Evolutionary conservation across 2,113 vertebrate species (phyloP), one percentile per base, ranked within the genome.

Genomic region (Trogon surrucura): DNA sequence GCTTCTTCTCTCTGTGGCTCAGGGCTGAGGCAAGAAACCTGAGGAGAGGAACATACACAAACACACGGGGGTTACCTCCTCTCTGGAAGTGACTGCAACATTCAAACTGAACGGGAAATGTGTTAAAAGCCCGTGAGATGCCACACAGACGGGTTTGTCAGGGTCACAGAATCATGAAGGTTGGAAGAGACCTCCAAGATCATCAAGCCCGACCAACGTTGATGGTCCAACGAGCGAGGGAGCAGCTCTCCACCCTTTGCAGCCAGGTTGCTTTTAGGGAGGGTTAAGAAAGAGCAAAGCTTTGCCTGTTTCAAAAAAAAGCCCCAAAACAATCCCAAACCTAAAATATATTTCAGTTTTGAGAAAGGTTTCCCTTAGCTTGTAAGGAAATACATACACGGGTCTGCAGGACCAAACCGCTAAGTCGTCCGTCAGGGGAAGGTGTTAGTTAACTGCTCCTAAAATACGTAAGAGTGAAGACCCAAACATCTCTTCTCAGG

Each of bases 21-120:
- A 91, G 29, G 67, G 32, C 78, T 47, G 56, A 29, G 87, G 58
- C 4, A 38, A 84, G 91, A 98, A 97, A 72, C 82, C 98, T 98
- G 93, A 27, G 60, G 81, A 67, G 38, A 91, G 32, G 60, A 13
- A 86, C 20, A 58, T 2, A 18, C 50, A 69, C 41, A 61, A 23
- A 3, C 69, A 75, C 29, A 10, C 2, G 3, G 0, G 8, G n/a
- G 6, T 85, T 9, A 41, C 2, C 18, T 15, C 5, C 65, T 4
- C 51, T 47, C 81, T 12, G 25, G 16, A 7, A 50, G 25, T 3
- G 21, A n/a, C 13, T 20, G 67, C 23, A 20, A 19, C 2, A 15
- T 6, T 45, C 2, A 1, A 7, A 11, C 2, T 61, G 36, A 44
- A 15, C 20, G 44, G 32, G 13, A 7, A 34, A 61, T 2, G 5